Evolutionary conservation across 2,113 vertebrate species (phyloP).

Genomic region (Toxotes jaculatrix): DNA sequence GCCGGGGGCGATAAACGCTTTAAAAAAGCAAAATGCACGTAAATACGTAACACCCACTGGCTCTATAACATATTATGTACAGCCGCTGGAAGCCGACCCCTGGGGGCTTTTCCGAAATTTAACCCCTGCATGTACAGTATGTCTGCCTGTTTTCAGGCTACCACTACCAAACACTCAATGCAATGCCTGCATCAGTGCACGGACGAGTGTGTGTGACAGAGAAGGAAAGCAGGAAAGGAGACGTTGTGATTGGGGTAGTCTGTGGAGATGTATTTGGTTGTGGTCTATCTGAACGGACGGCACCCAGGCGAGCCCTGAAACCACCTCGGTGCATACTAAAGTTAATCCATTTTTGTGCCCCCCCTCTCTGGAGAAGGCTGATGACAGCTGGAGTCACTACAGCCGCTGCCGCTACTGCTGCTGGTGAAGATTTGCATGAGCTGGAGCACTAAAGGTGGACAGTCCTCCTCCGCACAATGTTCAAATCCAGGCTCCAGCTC

Average conservation of each 20-base stretch:
- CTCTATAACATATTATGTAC: slow-evolving; percentile 48
- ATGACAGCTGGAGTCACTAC: slow-evolving; percentile 29
- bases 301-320: background rate
- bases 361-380: background rate
- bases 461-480: slow-evolving; percentile 26
- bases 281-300: background rate
- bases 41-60: slow-evolving; percentile 17
- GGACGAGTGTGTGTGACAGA: background rate
- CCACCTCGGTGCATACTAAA: slow-evolving; percentile 4
- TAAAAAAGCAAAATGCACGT: slow-evolving; percentile 2
- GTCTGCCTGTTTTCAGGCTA: slow-evolving; percentile 41
- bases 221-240: slow-evolving; percentile 1
- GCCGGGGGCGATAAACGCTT: background rate
- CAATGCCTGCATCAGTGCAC: background rate
- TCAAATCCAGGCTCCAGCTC: slow-evolving; percentile 53
- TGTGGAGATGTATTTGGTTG: background rate
- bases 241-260: background rate
- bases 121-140: slow-evolving; percentile 73
- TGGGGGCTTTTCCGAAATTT: slow-evolving; percentile 70
- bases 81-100: slow-evolving; percentile 72
- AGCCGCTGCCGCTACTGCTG: slow-evolving; percentile 27
- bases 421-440: slow-evolving; percentile 56
- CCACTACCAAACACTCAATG: slow-evolving; percentile 25
- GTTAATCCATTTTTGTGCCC: slow-evolving; percentile 4
- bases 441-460: background rate